Conservation (phyloP, 2,113 vertebrate species). For the Engraulis encrasicolus region DNA sequence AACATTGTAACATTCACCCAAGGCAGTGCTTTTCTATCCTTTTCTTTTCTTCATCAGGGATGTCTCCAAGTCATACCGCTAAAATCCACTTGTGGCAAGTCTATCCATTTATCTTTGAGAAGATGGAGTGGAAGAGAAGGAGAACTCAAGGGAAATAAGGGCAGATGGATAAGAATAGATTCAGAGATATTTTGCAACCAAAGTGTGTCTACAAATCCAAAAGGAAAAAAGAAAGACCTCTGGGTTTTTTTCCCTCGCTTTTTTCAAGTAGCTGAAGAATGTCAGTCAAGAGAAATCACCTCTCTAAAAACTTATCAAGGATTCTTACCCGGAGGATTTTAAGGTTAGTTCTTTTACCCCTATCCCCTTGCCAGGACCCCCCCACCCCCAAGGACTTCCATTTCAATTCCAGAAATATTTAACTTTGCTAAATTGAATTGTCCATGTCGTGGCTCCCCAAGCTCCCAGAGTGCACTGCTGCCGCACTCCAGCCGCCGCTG, state of each 20-base stretch:
- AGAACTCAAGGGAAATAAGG: constrained; percentile 43
- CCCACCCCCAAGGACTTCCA: not conserved
- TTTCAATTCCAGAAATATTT: constrained; percentile 20
- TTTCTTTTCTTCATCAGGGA: not conserved
- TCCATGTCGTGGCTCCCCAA: not conserved
- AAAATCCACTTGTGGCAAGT: constrained; percentile 37
- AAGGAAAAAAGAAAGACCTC: not conserved
- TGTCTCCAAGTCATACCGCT: constrained; percentile 38
- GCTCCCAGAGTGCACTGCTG: not conserved
- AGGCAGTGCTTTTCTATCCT: not conserved
- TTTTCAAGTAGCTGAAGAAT: not conserved
- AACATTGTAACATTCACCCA: not conserved
- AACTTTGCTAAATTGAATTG: constrained; percentile 18
- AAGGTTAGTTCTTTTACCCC: no score
- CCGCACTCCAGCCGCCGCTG: not conserved
- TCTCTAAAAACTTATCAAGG: not conserved
- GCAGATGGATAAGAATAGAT: constrained; percentile 45
- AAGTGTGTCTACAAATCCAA: constrained; percentile 24
- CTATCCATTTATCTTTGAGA: constrained; percentile 41
- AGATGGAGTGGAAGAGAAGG: constrained; percentile 37
- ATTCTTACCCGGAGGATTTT: not conserved
- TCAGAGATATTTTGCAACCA: constrained; percentile 33
- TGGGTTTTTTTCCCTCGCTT: not conserved
- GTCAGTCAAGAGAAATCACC: not conserved
- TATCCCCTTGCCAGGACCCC: not conserved